phyloP scores from a whole-genome alignment of 2,113 vertebrate species.

The Cephalopholis sonnerati region DNA sequence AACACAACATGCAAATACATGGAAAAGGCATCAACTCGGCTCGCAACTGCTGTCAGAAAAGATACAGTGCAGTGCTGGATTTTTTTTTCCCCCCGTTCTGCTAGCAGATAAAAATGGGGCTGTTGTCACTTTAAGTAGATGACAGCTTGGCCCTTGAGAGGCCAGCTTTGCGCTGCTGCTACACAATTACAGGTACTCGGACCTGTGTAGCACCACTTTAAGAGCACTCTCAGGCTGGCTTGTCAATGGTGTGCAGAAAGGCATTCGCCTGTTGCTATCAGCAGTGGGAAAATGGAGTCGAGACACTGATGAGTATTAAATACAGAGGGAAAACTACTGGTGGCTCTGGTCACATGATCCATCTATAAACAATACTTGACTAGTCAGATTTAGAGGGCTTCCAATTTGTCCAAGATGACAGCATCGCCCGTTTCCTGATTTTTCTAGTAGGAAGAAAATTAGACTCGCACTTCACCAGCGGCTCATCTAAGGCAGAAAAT shows the following conservation, averaged over 20 bases:
- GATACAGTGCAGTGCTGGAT: constrained; percentile 62
- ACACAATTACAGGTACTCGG: constrained; percentile 97
- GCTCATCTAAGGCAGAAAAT: constrained; percentile 22
- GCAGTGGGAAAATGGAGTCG: constrained; percentile 89
- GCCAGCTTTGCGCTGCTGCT: constrained; percentile 89
- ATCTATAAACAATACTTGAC: constrained; percentile 81
- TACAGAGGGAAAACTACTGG: constrained; percentile 75
- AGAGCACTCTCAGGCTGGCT: constrained; percentile 92
- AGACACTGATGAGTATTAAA: constrained; percentile 92
- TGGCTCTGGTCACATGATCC: constrained; percentile 71
- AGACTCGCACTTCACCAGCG: neutral
- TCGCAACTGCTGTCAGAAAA: constrained; percentile 66
- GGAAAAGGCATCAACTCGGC: constrained; percentile 62
- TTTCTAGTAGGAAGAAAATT: constrained; percentile 36
- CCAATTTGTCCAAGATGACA: constrained; percentile 52
- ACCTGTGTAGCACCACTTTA: constrained; percentile 95
- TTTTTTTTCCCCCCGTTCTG: constrained; percentile 50
- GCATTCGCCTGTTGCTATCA: constrained; percentile 92
- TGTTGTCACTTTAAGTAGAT: constrained; percentile 94
- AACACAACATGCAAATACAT: constrained; percentile 73
- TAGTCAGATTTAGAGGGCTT: constrained; percentile 59
- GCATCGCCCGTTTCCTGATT: constrained; percentile 24
- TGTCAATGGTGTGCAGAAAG: constrained; percentile 94
- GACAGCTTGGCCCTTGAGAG: constrained; percentile 94
- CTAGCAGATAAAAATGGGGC: constrained; percentile 85